Base-by-base conservation (phyloP, 2,888 invertebrate species). In the Synergus japonicus region DNA sequence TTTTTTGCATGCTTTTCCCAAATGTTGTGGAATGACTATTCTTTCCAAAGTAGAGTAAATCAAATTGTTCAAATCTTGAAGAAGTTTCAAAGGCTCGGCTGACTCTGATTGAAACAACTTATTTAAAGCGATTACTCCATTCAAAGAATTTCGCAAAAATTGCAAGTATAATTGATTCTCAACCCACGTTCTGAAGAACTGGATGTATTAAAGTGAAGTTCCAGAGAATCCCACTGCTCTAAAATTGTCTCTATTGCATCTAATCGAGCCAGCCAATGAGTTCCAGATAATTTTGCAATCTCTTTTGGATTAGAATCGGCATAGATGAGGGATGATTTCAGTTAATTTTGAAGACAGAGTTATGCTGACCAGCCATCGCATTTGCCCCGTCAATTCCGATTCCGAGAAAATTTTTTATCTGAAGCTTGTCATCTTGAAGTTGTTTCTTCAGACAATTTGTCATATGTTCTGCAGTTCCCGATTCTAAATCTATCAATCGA, bases 141-240 rank as follows among this genome's bases (percentile, higher is more conserved):
- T 84, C 29, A 84, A 77, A 60, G 69, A 80, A 60, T 0, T 67
- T 44, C 64, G 78, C 1, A 84, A 64, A 54, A 83, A 86, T 0
- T 46, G 82, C n/a, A 85, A 46, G 60, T 78, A 85, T n/a, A 84
- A 22, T 15, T 83, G 80, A 22, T 85, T 85, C 80, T 81, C 77
- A 7, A 69, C 85, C 82, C 79, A n/a, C 82, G 78, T 37, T 78
- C 76, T 78, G 83, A 76, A 76, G 86, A 84, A 76, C 79, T 76
- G 63, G 80, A 80, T n/a, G 43, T 80, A 18, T 86, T 64, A 77
- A 88, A 89, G 54, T 87, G 85, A 37, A 88, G 77, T 80, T 88
- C 79, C 41, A 89, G 82, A 66, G 85, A 83, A 13, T 89, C 87
- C 89, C 87, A 88, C 76, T 89, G 89, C 66, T 73, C 43, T 7